These are phyloP conservation scores for Picus viridis DNA, from an alignment of 2,797 vertebrate genomes.

Conservation along the genomic window DNA sequence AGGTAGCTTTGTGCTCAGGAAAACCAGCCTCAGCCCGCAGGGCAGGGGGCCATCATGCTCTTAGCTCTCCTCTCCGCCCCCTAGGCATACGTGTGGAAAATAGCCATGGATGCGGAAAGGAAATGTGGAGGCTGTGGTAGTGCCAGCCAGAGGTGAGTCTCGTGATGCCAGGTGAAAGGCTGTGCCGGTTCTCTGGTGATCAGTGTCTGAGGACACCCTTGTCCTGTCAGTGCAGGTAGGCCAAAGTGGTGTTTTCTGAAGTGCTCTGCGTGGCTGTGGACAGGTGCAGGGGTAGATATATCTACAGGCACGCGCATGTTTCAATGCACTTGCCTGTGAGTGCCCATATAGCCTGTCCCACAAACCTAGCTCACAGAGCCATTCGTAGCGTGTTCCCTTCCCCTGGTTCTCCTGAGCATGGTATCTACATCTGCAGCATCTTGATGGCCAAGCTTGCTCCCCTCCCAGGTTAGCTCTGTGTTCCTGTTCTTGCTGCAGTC, in stretches of 20 bases:
- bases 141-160: not conserved
- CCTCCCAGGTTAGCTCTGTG: not conserved
- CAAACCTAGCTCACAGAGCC: not conserved
- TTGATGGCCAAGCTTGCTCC: not conserved
- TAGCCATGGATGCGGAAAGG: not conserved
- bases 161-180: not conserved
- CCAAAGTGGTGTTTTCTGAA: not conserved
- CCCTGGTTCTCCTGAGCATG: not conserved
- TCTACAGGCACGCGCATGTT: not conserved
- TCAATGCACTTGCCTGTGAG: not conserved
- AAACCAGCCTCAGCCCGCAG: not conserved
- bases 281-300: accelerated
- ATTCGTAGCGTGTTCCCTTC: not conserved
- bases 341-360: not conserved
- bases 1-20: not conserved
- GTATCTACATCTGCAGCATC: not conserved
- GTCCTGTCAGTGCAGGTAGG: not conserved
- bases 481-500: not conserved
- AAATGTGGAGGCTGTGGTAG: not conserved
- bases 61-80: not conserved
- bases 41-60: not conserved
- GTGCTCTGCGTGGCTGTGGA: not conserved
- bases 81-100: not conserved
- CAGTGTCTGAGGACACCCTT: not conserved
- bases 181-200: not conserved